These are phyloP conservation scores for Dryobates pubescens DNA, from an alignment of 2,797 vertebrate species.

Conservation along the genomic window DNA sequence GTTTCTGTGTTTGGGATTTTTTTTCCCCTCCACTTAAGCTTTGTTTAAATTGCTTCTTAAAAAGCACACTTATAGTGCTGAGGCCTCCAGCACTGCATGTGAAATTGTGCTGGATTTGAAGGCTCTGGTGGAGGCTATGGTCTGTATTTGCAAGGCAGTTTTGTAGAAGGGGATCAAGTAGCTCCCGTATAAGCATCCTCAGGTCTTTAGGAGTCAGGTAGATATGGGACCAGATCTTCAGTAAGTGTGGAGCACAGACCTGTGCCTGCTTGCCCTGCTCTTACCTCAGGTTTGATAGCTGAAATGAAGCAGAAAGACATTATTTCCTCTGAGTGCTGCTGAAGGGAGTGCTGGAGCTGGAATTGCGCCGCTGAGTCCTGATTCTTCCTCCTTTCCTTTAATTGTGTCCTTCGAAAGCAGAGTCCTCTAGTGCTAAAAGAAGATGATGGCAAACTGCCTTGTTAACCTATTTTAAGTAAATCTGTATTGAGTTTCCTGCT, in stretches of 20 bases:
- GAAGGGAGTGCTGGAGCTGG: background rate
- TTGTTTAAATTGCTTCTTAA: background rate
- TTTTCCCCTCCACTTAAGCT: background rate
- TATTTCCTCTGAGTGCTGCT: background rate
- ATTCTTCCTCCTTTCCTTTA: constrained; percentile 34
- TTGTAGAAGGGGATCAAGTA: background rate
- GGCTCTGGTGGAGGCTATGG: background rate
- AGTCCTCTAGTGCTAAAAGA: constrained; percentile 55
- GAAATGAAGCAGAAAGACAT: background rate
- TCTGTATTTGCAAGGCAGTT: background rate
- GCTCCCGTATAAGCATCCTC: background rate
- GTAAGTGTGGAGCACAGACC: background rate
- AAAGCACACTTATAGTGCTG: background rate
- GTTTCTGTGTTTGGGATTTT: background rate
- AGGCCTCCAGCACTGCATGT: background rate
- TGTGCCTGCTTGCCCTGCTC: background rate
- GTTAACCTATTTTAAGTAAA: constrained; percentile 73
- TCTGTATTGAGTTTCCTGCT: constrained; percentile 68
- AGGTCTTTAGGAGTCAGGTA: background rate
- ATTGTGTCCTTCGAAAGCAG: constrained; percentile 63
- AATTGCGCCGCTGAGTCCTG: background rate
- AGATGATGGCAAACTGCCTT: constrained; percentile 68
- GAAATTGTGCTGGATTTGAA: background rate
- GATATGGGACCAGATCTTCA: background rate
- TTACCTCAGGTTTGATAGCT: background rate